A percentile compares a stretch with the other conserved stretches of the same genome.
Conservation (phyloP, 1,140 invertebrate genomes). For the Hycleus cichorii region DNA sequence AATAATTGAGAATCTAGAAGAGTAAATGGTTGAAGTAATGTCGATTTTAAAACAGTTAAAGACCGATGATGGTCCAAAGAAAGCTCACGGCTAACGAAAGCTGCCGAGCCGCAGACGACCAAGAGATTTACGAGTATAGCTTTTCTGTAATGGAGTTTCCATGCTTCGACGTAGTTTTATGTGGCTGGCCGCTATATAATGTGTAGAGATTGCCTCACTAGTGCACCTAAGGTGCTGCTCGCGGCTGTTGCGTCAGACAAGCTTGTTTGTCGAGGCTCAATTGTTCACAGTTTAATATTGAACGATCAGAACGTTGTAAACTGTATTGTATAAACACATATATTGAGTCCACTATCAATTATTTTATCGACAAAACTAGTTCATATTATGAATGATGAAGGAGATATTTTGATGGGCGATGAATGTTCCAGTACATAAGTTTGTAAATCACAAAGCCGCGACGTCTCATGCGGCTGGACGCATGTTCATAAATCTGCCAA, state of each 20-base stretch:
- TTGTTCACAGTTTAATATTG: constrained; percentile 23
- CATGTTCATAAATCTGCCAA: constrained; percentile 27
- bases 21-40: background rate
- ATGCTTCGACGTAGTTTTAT: constrained; percentile 36
- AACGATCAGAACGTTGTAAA: constrained; percentile 12
- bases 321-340: background rate
- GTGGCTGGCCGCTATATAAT: constrained; percentile 31
- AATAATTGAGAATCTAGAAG: no score
- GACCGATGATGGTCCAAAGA: constrained; percentile 8
- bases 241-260: constrained; percentile 22
- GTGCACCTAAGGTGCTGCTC: constrained; percentile 31
- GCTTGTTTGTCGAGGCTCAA: constrained; percentile 20
- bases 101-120: constrained; percentile 17
- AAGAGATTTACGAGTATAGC: constrained; percentile 33
- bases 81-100: constrained; percentile 21
- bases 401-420: background rate
- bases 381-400: background rate
- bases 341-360: background rate
- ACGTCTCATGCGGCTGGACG: constrained; percentile 15
- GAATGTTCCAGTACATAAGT: background rate
- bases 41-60: constrained; percentile 11
- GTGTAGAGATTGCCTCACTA: constrained; percentile 27
- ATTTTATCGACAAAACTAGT: background rate
- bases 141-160: constrained; percentile 37
- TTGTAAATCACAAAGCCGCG: constrained; percentile 15